Percentiles rank a stretch among this genome's conserved stretches.
phyloP scores from a whole-genome alignment of 2,797 vertebrate species.

The Yasuhikotakia modesta region DNA sequence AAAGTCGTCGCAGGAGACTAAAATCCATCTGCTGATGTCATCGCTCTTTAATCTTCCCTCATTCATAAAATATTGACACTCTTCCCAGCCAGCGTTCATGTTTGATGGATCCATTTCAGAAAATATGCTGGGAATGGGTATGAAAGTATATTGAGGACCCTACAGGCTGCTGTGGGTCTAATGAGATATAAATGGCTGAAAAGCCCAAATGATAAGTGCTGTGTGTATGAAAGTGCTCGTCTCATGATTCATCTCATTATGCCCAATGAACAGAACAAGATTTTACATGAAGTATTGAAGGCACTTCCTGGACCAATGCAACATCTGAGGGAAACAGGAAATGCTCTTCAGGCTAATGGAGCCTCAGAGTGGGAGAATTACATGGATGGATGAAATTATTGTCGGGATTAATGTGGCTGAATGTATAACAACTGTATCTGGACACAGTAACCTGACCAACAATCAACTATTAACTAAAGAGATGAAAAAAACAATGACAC shows the following conservation, averaged over 20 bases:
- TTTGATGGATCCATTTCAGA: constrained; percentile 53
- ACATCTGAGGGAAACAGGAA: constrained; percentile 18
- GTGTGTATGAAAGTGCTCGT: neutral
- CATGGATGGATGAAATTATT: constrained; percentile 33
- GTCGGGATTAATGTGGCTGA: constrained; percentile 24
- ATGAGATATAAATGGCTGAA: constrained; percentile 8
- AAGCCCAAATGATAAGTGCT: neutral
- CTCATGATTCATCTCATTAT: constrained; percentile 6
- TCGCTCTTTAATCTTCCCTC: constrained; percentile 52
- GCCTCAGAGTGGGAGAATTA: constrained; percentile 13
- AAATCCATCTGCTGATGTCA: constrained; percentile 42
- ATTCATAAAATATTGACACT: constrained; percentile 61
- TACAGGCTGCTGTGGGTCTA: neutral
- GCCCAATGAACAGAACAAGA: neutral
- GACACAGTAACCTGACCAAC: neutral
- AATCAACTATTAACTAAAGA: neutral
- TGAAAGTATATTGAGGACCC: constrained; percentile 8
- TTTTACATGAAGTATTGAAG: neutral
- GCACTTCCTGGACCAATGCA: neutral
- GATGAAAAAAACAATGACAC: neutral
- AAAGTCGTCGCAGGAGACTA: constrained; percentile 18
- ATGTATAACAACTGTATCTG: constrained; percentile 27
- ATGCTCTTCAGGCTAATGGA: constrained; percentile 22
- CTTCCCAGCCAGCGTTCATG: constrained; percentile 41
- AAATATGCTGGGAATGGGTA: constrained; percentile 21